A percentile compares a stretch with the other conserved stretches of the same genome.
Evolutionary conservation across 2,113 vertebrate genomes (phyloP).

Genomic region (Pedetes capensis): DNA sequence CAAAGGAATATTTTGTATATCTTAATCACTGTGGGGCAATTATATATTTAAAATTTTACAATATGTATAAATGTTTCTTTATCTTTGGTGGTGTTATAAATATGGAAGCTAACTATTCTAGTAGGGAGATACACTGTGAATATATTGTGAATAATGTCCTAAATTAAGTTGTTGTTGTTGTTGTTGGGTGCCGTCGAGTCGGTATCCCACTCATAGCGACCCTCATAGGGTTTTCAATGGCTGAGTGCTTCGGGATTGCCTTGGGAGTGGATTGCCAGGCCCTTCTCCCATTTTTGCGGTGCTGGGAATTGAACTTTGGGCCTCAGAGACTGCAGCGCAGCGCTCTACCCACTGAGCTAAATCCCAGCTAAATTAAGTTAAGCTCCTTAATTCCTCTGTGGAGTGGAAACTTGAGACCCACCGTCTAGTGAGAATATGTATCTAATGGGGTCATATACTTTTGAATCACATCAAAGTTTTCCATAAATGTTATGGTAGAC

Average conservation of each 20-base stretch:
- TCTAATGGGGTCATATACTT: background rate
- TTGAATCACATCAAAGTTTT: constrained; percentile 37
- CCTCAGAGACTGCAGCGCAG: too few species aligned
- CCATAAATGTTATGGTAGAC: background rate
- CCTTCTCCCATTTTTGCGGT: too few species aligned
- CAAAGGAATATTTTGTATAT: background rate
- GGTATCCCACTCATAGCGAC: too few species aligned
- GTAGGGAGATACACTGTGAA: background rate
- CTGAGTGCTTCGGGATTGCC: too few species aligned
- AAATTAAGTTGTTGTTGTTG: background rate
- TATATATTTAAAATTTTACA: background rate
- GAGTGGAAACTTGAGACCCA: background rate
- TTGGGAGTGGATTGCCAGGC: too few species aligned
- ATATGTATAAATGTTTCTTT: background rate
- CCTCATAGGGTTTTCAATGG: too few species aligned
- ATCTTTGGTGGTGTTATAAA: background rate
- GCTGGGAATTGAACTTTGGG: too few species aligned
- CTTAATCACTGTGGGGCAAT: background rate
- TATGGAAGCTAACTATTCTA: background rate
- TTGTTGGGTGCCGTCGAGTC: too few species aligned
- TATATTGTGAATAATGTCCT: background rate
- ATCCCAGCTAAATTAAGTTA: background rate
- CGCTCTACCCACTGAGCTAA: too few species aligned
- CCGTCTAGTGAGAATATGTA: background rate
- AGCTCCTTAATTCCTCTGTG: background rate